Evolutionary conservation across 35 echinoderm and acorn worm species (phyloP).

Genomic region (Ophiothrix spiculata): DNA sequence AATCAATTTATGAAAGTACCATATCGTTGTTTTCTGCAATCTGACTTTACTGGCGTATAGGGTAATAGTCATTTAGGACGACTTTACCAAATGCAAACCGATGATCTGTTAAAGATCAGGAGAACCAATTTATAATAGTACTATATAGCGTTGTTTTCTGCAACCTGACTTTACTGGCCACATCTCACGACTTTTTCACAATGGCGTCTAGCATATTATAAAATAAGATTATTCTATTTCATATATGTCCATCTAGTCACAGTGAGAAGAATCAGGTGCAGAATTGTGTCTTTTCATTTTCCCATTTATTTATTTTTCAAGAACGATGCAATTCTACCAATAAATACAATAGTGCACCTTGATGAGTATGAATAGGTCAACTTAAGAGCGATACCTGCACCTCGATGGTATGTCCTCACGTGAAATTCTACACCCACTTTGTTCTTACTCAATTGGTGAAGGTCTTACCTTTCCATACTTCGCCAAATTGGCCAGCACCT

Average conservation of each 20-base stretch:
- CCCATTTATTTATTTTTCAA: background rate
- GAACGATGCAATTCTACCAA: background rate
- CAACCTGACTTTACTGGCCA: background rate
- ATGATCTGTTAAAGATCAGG: background rate
- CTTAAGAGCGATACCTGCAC: background rate
- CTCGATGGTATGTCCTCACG: background rate
- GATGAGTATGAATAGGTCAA: background rate
- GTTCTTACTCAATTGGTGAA: background rate
- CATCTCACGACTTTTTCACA: too few relatives aligned
- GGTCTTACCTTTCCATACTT: conserved; percentile 91
- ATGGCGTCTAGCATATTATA: too few relatives aligned
- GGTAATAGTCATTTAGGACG: background rate
- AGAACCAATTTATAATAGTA: background rate
- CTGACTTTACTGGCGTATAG: background rate
- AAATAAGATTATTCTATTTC: too few relatives aligned
- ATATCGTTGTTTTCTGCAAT: background rate
- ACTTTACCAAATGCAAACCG: background rate
- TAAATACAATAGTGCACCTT: background rate
- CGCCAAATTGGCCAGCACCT: conserved; percentile 93
- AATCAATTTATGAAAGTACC: background rate
- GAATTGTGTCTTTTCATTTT: too few relatives aligned
- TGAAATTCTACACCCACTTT: background rate
- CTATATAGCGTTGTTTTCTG: background rate
- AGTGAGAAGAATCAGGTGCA: too few relatives aligned
- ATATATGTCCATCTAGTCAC: too few relatives aligned